Conservation (phyloP, 2,113 vertebrate species). For the Hemiscyllium ocellatum region DNA sequence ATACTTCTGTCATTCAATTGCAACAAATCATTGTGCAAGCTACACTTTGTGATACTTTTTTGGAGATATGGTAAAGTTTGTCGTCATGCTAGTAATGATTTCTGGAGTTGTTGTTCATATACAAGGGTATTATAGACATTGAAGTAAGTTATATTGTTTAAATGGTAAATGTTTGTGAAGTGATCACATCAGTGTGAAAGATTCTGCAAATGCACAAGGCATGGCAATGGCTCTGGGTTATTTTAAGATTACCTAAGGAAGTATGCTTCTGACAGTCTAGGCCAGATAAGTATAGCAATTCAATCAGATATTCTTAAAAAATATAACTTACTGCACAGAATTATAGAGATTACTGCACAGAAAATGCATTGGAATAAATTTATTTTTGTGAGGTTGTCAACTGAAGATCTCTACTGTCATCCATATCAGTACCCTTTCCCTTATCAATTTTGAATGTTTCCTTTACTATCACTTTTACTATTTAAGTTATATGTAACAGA, state of each 20-base stretch:
- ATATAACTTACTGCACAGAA: neutral
- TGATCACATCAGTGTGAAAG: too few relatives aligned
- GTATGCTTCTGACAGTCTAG: neutral
- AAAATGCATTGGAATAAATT: neutral
- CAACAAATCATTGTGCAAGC: neutral
- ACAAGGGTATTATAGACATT: neutral
- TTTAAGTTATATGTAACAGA: too few relatives aligned
- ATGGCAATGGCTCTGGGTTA: neutral
- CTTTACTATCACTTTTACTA: too few relatives aligned
- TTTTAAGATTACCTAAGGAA: neutral
- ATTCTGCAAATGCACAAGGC: neutral
- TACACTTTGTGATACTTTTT: neutral
- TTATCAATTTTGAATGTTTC: too few relatives aligned
- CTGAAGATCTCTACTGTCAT: too few relatives aligned
- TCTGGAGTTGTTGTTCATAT: neutral
- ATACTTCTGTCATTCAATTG: too few relatives aligned
- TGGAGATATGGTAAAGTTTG: too few relatives aligned
- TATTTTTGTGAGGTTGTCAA: neutral
- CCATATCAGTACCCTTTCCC: too few relatives aligned
- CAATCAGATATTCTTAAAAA: neutral
- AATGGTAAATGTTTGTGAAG: neutral
- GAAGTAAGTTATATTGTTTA: neutral
- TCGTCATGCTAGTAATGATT: neutral
- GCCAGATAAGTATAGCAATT: neutral
- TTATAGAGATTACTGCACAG: neutral